Evolutionary conservation across 2,888 invertebrate species (phyloP), one percentile per base, ranked within the genome.

Genomic region (Villa cingulata): DNA sequence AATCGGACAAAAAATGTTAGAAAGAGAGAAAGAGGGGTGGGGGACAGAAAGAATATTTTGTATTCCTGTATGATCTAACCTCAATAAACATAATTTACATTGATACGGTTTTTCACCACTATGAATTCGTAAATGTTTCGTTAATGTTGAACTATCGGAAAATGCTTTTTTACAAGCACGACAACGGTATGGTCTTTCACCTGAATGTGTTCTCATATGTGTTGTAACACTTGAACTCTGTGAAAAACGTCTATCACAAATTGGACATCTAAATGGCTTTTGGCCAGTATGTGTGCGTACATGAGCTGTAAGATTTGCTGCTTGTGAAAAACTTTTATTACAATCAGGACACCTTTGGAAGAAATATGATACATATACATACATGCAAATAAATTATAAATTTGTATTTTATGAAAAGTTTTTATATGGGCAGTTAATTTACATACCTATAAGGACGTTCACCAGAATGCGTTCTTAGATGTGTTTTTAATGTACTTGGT

Each of bases 151-250:
- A 62, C 95, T 95, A 70, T 98, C 97, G 5, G 96, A 96, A 71
- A 98, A 98, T 4, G 96, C 94, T 66, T 98, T 98, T 65, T 92
- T 94, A 72, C 98, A 98, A 59, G 92, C 82, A 55, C 89, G 78
- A 72, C 97, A 98, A 75, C 81, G 78, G 68, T 97, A 96, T 0
- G 97, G 97, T 49, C 95, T 76, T 66, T 97, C 96, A n/a, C 96
- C 97, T n/a, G 92, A 92, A 72, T 98, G 97, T n/a, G 97, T 98
- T 63, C 97, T 78, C 92, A 96, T 95, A 74, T 98, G 98, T 56
- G 97, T 97, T 48, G 97, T 98, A 46, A 98, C 94, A 52, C 81
- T 81, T 45, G 84, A 84, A 59, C 94, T 94, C 65, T 98, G 97
- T 50, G 95, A 95, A 70, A 98, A 98, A 59, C 92, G 80, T 51